phyloP scores from a whole-genome alignment of 2,888 invertebrate genomes.

The Steinernema carpocapsae region DNA sequence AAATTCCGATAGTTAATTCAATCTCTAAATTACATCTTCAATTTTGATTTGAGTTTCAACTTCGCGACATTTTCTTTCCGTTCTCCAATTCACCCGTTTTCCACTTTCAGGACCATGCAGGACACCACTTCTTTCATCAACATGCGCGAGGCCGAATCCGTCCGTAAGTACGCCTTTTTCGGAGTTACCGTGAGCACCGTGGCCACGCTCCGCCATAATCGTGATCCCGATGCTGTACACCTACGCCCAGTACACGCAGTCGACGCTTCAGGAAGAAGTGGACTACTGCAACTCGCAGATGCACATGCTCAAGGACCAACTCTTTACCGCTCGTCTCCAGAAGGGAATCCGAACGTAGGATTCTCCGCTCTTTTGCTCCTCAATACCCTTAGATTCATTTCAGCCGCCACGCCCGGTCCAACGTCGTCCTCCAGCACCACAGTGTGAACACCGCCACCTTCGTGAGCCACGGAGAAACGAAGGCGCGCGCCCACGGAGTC shows the following conservation, averaged over 20 bases:
- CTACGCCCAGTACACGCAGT: constrained; percentile 20
- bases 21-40: neutral
- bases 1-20: neutral
- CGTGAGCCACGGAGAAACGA: constrained; percentile 3
- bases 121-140: constrained; percentile 9
- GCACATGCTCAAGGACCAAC: constrained; percentile 19
- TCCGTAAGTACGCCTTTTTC: constrained; percentile 17
- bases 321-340: neutral
- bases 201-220: constrained; percentile 19
- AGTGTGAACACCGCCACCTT: constrained; percentile 9
- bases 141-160: constrained; percentile 33
- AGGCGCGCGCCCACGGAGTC: constrained; percentile 14
- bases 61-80: too few species aligned
- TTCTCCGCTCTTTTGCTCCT: neutral
- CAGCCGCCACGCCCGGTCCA: neutral
- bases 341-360: constrained; percentile 19
- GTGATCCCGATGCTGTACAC: constrained; percentile 31
- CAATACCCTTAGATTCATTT: neutral
- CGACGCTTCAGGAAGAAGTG: constrained; percentile 1
- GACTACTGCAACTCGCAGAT: constrained; percentile 24
- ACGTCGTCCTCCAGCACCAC: neutral
- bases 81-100: too few species aligned
- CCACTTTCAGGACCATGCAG: constrained; percentile 12
- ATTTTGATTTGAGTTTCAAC: too few species aligned
- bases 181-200: constrained; percentile 26